phyloP scores from a whole-genome alignment of 92 coral and sea anemone species.

The Zoanthus solanderi region DNA sequence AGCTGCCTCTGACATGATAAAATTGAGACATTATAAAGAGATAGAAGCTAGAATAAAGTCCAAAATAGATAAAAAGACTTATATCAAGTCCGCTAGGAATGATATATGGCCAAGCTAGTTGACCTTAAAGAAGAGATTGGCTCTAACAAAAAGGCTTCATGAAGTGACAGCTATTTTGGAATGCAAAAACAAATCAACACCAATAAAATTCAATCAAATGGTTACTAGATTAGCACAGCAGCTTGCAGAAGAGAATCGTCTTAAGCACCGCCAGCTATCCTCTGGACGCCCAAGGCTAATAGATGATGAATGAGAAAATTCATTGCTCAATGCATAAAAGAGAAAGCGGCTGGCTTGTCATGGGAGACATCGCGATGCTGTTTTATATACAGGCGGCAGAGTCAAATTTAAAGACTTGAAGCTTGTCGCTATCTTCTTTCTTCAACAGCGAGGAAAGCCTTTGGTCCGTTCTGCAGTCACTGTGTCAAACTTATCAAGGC shows the following conservation, averaged over 20 bases:
- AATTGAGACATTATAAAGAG: no score
- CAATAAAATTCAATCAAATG: neutral
- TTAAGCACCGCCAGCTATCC: neutral
- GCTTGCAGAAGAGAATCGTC: neutral
- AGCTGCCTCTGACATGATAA: no score
- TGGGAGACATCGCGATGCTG: constrained; percentile 22
- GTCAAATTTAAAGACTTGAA: constrained; percentile 47
- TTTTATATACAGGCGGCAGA: constrained; percentile 46
- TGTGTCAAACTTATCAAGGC: constrained; percentile 58
- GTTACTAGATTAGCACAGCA: neutral
- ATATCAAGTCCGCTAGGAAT: neutral
- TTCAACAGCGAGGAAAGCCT: constrained; percentile 59
- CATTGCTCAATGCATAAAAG: neutral
- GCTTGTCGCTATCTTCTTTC: constrained; percentile 36
- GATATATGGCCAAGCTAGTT: neutral
- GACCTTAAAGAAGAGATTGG: no score
- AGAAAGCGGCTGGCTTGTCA: neutral
- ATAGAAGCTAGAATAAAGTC: neutral
- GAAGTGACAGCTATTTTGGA: neutral
- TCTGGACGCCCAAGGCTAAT: neutral
- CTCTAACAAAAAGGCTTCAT: neutral
- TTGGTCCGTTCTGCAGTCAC: constrained; percentile 61
- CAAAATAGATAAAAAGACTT: neutral
- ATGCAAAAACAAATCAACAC: neutral
- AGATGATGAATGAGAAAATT: neutral